Evolutionary conservation across 2,888 invertebrate species (phyloP).

Genomic region (Pandemis heparana): DNA sequence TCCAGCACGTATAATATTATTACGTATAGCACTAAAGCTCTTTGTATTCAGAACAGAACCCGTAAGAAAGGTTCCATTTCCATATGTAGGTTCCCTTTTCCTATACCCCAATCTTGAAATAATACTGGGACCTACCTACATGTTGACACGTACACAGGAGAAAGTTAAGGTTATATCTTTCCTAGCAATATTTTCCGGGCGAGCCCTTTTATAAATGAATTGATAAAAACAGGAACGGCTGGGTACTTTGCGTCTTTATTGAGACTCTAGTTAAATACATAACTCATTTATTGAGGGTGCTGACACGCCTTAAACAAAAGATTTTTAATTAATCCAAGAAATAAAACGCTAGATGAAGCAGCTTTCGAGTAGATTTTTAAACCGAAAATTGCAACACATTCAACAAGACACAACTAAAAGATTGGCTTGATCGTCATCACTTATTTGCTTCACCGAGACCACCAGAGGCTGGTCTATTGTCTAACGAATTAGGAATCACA

Average conservation of each 20-base stretch:
- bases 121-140: background rate
- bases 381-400: no score
- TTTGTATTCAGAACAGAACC: slow-evolving; percentile 11
- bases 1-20: background rate
- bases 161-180: slow-evolving; percentile 19
- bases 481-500: no score
- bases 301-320: background rate
- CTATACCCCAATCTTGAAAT: background rate
- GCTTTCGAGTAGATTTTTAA: no score
- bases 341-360: background rate
- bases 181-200: slow-evolving; percentile 1
- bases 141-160: background rate
- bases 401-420: no score
- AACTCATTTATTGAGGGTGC: background rate
- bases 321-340: background rate
- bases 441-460: no score
- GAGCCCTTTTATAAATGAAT: slow-evolving; percentile 25
- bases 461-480: no score
- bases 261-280: slow-evolving; percentile 14
- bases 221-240: slow-evolving; percentile 22
- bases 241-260: slow-evolving; percentile 24
- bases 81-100: slow-evolving; percentile 1
- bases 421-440: no score
- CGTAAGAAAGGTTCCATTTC: slow-evolving; percentile 1
- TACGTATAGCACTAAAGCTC: background rate